Evolutionary conservation across 2,113 vertebrate genomes (phyloP).

Genomic region (Pachypanchax playfairii): DNA sequence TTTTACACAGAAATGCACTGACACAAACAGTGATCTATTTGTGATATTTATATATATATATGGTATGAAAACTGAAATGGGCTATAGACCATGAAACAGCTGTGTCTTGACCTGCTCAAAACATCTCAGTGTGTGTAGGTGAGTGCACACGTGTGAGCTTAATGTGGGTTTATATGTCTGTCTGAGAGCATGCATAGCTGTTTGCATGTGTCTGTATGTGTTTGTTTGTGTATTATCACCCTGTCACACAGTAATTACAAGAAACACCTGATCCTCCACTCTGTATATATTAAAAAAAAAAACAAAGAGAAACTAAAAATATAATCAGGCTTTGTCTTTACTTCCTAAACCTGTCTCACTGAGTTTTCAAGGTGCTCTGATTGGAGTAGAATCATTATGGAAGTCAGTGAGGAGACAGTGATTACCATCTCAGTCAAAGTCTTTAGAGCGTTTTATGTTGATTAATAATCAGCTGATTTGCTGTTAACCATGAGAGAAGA

Average conservation of each 20-base stretch:
- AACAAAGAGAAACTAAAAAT: background rate
- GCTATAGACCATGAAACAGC: conserved; percentile 48
- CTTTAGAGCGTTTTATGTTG: conserved; percentile 42
- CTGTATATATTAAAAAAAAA: conserved; percentile 11
- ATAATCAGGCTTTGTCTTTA: conserved; percentile 36
- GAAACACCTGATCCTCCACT: conserved; percentile 59
- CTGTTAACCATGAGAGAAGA: conserved; percentile 18
- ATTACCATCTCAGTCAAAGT: conserved; percentile 34
- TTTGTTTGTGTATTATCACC: conserved; percentile 27
- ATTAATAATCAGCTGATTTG: conserved; percentile 62
- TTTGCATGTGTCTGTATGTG: conserved; percentile 11
- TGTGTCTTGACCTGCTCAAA: conserved; percentile 57
- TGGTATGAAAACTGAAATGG: conserved; percentile 48
- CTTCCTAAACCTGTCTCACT: conserved; percentile 24
- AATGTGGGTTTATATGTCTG: background rate
- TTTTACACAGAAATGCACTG: conserved; percentile 18
- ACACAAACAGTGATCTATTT: conserved; percentile 30
- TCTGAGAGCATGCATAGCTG: background rate
- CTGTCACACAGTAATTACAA: conserved; percentile 54
- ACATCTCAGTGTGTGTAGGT: background rate
- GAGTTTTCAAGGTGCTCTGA: conserved; percentile 10
- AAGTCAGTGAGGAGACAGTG: conserved; percentile 27
- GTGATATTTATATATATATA: conserved; percentile 21
- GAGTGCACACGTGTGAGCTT: background rate
- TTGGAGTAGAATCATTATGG: conserved; percentile 25